Conservation (phyloP, 2,113 vertebrate genomes). For the Heptranchias perlo region DNA sequence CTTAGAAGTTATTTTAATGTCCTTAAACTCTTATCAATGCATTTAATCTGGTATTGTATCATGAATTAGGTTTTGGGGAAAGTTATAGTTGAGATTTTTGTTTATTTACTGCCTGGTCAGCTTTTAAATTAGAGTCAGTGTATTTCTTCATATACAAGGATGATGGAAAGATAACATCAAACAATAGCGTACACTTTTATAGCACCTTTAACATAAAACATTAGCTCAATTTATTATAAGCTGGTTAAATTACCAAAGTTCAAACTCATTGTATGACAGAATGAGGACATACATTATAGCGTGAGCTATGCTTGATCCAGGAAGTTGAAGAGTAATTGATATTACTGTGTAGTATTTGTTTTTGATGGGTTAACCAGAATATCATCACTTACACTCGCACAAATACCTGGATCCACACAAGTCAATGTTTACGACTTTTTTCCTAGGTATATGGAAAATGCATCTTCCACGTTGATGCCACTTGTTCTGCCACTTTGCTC, state of each 20-base stretch:
- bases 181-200: background rate
- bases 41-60: background rate
- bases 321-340: background rate
- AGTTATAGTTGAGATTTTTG: background rate
- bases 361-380: background rate
- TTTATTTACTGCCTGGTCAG: background rate
- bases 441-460: background rate
- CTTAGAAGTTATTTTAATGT: background rate
- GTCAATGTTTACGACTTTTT: background rate
- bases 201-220: background rate
- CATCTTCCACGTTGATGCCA: background rate
- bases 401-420: background rate
- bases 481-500: background rate
- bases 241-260: background rate
- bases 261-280: background rate
- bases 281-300: background rate
- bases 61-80: background rate
- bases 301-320: background rate
- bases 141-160: background rate
- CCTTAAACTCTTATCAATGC: background rate
- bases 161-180: background rate
- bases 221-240: background rate
- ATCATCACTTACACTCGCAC: background rate
- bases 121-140: background rate
- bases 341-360: background rate